Percentiles rank a stretch among this genome's conserved stretches.
Conservation (phyloP, 2,797 vertebrate genomes). For the Peromyscus nudipes region DNA sequence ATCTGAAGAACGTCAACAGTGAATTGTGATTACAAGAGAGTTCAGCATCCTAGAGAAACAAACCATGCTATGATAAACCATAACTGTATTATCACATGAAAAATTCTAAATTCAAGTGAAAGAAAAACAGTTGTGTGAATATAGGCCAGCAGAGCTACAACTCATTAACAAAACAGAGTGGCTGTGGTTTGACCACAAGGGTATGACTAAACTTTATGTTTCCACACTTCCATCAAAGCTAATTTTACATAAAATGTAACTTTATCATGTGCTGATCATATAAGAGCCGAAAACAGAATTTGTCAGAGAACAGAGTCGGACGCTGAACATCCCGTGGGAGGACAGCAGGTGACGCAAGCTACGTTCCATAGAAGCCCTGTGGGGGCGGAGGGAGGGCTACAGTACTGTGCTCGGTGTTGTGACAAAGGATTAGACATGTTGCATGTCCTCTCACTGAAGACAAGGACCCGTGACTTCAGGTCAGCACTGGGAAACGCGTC, state of each 20-base stretch:
- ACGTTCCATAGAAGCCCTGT: background rate
- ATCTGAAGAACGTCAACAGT: background rate
- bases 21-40: constrained; percentile 32
- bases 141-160: background rate
- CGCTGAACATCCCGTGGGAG: background rate
- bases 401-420: background rate
- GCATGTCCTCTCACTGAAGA: background rate
- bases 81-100: background rate
- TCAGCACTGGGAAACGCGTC: background rate
- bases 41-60: constrained; percentile 16
- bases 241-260: background rate
- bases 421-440: background rate
- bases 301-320: background rate
- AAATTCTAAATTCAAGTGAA: constrained; percentile 17
- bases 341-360: background rate
- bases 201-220: constrained; percentile 3
- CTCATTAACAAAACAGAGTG: background rate
- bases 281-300: background rate
- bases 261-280: background rate
- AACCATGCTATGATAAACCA: background rate
- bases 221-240: constrained; percentile 2
- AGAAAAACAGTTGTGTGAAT: background rate
- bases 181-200: background rate
- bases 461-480: background rate
- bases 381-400: no score